Conservation (phyloP, 2,113 vertebrate genomes). For the Protomyctophum bolini region DNA sequence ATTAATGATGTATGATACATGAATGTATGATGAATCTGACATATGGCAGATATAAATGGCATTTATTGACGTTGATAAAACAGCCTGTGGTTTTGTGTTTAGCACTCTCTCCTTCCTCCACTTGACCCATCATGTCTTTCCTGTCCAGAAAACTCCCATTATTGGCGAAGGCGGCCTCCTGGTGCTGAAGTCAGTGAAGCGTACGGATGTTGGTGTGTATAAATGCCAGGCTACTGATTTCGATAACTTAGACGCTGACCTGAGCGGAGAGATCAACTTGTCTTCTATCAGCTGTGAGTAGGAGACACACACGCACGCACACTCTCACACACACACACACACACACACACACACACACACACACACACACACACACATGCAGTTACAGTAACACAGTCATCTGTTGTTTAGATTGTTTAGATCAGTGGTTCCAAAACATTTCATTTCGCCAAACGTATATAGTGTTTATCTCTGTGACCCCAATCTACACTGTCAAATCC, state of each 20-base stretch:
- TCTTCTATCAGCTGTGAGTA: conserved; percentile 82
- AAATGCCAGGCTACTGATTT: conserved; percentile 79
- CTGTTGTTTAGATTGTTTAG: too few relatives aligned
- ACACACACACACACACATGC: background rate
- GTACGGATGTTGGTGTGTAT: conserved; percentile 72
- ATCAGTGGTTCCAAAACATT: too few relatives aligned
- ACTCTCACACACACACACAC: background rate
- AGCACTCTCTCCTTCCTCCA: background rate
- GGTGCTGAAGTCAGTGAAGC: conserved; percentile 66
- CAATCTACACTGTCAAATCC: too few relatives aligned
- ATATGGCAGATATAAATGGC: too few relatives aligned
- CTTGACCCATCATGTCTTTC: conserved; percentile 4
- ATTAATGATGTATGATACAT: too few relatives aligned
- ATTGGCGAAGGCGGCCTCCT: conserved; percentile 40
- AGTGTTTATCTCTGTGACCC: too few relatives aligned
- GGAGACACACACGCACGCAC: background rate
- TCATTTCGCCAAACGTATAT: too few relatives aligned
- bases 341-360: background rate
- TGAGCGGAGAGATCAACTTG: conserved; percentile 65
- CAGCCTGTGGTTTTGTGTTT: background rate
- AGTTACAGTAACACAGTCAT: background rate
- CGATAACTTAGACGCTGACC: conserved; percentile 61
- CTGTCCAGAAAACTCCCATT: fast-evolving
- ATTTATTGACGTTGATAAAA: too few relatives aligned
- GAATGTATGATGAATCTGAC: too few relatives aligned